These are phyloP conservation scores for Aspidiotus destructor DNA, from an alignment of 2,888 invertebrate species.

Conservation along the genomic window DNA sequence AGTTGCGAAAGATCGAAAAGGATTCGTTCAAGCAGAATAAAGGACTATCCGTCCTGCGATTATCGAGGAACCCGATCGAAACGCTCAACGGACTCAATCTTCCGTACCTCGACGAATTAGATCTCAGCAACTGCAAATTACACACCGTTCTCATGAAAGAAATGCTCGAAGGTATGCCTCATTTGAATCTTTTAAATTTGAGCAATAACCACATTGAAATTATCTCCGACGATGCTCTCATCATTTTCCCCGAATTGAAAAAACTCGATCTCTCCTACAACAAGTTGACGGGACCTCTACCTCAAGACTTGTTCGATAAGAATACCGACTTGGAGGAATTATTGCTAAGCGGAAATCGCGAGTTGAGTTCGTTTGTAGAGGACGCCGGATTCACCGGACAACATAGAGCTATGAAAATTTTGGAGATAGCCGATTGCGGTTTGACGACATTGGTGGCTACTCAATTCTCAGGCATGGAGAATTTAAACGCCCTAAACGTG, in stretches of 20 bases:
- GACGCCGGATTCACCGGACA: slow-evolving; percentile 37
- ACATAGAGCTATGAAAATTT: slow-evolving; percentile 54
- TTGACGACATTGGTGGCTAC: slow-evolving; percentile 53
- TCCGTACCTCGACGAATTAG: slow-evolving; percentile 55
- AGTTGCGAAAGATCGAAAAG: slow-evolving; percentile 52
- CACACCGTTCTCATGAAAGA: slow-evolving; percentile 51
- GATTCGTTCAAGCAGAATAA: slow-evolving; percentile 57
- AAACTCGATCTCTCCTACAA: slow-evolving; percentile 66
- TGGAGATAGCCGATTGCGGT: slow-evolving; percentile 66
- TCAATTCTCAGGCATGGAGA: slow-evolving; percentile 62
- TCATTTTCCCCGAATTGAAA: slow-evolving; percentile 54
- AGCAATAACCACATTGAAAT: slow-evolving; percentile 59
- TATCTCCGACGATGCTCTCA: slow-evolving; percentile 60
- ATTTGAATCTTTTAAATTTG: slow-evolving; percentile 48
- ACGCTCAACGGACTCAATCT: slow-evolving; percentile 54
- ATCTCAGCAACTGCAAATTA: slow-evolving; percentile 60
- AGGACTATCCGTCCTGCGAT: slow-evolving; percentile 56
- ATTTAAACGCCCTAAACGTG: slow-evolving; percentile 55
- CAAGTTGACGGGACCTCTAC: slow-evolving; percentile 53
- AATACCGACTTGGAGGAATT: slow-evolving; percentile 57
- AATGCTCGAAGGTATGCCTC: slow-evolving; percentile 55
- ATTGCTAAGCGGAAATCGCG: slow-evolving; percentile 43
- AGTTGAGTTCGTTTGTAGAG: slow-evolving; percentile 34
- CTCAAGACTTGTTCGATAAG: slow-evolving; percentile 57
- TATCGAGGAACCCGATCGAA: slow-evolving; percentile 59